Conservation (phyloP, 2,113 vertebrate genomes). For the Corvus cornix region DNA sequence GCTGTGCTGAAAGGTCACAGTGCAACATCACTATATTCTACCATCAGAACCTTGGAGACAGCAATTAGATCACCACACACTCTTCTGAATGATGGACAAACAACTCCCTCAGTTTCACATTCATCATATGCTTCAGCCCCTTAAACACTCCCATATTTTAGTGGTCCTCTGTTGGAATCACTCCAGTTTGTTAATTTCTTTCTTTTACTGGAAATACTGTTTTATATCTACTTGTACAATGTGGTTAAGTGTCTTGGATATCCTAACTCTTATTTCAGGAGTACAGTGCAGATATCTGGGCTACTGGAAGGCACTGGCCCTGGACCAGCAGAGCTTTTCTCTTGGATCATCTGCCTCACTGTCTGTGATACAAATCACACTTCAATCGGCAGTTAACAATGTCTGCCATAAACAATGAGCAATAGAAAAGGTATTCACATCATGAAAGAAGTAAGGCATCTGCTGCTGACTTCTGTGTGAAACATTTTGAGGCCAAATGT, state of each 20-base stretch:
- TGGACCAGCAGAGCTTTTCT: not conserved
- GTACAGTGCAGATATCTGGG: not conserved
- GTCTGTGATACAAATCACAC: not conserved
- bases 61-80: not conserved
- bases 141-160: not conserved
- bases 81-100: not conserved
- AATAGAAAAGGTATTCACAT: not conserved
- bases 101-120: not conserved
- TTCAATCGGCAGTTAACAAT: not conserved
- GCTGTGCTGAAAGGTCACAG: not conserved
- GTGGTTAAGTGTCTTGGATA: not conserved
- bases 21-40: accelerated
- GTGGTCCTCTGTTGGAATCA: not conserved
- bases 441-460: not conserved
- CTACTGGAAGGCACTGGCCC: not conserved
- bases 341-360: not conserved
- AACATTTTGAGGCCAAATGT: not conserved
- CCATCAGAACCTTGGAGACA: not conserved
- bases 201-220: not conserved
- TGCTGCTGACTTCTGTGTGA: not conserved
- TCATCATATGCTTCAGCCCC: not conserved
- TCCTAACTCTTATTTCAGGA: not conserved
- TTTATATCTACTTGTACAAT: not conserved
- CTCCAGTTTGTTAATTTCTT: not conserved
- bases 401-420: not conserved